Base-by-base conservation (phyloP, 2,113 vertebrate genomes). In the Calcarius ornatus region DNA sequence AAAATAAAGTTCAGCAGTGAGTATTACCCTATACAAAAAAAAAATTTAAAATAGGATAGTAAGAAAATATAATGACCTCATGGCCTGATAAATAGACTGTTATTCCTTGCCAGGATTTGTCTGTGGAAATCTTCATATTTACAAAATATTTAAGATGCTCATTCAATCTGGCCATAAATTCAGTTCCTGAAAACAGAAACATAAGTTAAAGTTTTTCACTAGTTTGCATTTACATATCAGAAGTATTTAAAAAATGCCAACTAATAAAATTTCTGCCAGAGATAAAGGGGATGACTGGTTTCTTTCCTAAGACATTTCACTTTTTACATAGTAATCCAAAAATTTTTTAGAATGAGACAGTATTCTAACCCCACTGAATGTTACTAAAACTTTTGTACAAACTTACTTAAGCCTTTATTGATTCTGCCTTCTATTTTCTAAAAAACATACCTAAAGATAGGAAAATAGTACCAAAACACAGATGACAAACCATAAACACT, bases 111-210 rank as follows among this genome's bases (percentile, higher is more conserved):
- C 99, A 99, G 45, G 99, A 97, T 90, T 98, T 99, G 98, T 99
- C 99, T 77, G 98, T 99, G 57, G 99, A 99, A 95, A 99, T 97
- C 97, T 99, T 99, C 98, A 98, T 99, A 97, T 99, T 98, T 96
- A 99, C 99, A 98, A 99, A 99, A 97, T 99, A 99, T 88, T 99
- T 99, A 80, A 99, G 98, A 97, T 99, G 99, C 57, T 99, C 99
- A 54, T 99, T 99, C 88, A 99, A 98, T 94, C 98, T 98, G 83
- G 97, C 99, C 99, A 99, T 99, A 96, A 99, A 99, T 96, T 99
- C 99, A 90, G 99, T 99, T 77, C 99, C 99, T 99, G 96, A 23
- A 97, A 94, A 94, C 19, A 96, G 81, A 91, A 87, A 94, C 15
- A 19, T 30, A 45, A 95, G 60, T 96, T 87, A 96, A 68, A 79